These are phyloP conservation scores for Orestias chungarensis DNA, from an alignment of 2,797 vertebrate species.

Conservation along the genomic window DNA sequence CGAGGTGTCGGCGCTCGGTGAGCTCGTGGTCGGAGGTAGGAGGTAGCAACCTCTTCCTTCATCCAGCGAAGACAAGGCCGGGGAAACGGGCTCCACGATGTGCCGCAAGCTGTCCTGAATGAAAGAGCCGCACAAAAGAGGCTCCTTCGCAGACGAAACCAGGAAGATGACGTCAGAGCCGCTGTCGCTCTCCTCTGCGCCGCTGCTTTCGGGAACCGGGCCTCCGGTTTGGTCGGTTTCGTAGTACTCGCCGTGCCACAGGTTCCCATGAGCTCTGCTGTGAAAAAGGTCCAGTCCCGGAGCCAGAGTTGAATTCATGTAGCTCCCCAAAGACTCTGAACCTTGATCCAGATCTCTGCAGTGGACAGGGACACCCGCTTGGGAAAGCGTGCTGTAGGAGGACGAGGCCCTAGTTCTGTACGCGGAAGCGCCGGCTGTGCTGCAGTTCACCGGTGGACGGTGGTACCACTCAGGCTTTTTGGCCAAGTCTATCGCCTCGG, in stretches of 20 bases:
- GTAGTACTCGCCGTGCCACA: constrained; percentile 71
- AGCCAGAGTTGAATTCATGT: constrained; percentile 48
- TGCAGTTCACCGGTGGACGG: constrained; percentile 53
- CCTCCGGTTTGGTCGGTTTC: constrained; percentile 36
- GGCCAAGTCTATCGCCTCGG: constrained; percentile 66
- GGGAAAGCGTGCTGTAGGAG: constrained; percentile 45
- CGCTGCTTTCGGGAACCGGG: constrained; percentile 55
- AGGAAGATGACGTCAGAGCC: constrained; percentile 75
- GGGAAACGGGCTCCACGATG: constrained; percentile 62
- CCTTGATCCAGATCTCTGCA: constrained; percentile 54
- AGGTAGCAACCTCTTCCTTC: constrained; percentile 58
- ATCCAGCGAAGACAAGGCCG: constrained; percentile 54
- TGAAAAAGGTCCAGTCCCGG: constrained; percentile 59
- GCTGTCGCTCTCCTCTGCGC: constrained; percentile 69
- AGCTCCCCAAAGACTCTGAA: constrained; percentile 37
- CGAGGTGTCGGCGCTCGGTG: constrained; percentile 65
- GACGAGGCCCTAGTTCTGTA: constrained; percentile 60
- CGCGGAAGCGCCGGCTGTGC: constrained; percentile 50
- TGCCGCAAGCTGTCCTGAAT: constrained; percentile 57
- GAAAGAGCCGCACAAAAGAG: constrained; percentile 62
- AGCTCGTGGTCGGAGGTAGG: constrained; percentile 67
- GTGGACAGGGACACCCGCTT: constrained; percentile 29
- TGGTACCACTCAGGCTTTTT: constrained; percentile 77
- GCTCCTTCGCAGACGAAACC: constrained; percentile 69
- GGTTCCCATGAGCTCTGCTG: constrained; percentile 49